These are phyloP conservation scores for Vireo griseus DNA, from an alignment of 2,797 vertebrate species.

Conservation along the genomic window DNA sequence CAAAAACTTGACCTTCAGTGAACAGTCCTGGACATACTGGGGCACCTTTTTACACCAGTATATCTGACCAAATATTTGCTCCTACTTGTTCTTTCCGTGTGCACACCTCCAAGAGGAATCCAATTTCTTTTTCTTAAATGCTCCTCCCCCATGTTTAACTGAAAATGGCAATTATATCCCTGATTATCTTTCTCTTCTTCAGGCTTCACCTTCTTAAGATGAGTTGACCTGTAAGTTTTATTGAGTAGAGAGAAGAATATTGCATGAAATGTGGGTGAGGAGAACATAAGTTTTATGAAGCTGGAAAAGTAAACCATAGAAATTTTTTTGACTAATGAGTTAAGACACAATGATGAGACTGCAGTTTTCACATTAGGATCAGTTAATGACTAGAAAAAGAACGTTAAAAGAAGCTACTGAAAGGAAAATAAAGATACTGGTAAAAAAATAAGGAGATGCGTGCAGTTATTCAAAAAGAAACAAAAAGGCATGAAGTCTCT, in stretches of 20 bases:
- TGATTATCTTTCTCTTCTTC: background rate
- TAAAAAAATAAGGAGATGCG: background rate
- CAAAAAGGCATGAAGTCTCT: background rate
- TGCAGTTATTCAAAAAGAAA: background rate
- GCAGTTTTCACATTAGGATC: background rate
- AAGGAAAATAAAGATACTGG: background rate
- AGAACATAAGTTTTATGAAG: background rate
- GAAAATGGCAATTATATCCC: background rate
- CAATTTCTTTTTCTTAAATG: background rate
- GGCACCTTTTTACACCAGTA: accelerated
- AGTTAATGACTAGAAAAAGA: background rate
- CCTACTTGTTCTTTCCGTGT: background rate
- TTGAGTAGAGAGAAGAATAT: background rate
- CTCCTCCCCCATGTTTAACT: background rate
- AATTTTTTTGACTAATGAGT: background rate
- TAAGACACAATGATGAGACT: background rate
- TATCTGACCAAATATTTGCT: background rate
- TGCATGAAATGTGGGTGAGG: background rate
- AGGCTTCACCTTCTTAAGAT: background rate
- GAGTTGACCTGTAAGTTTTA: accelerated
- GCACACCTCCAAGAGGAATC: background rate
- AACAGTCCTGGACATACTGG: background rate
- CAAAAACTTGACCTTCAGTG: background rate
- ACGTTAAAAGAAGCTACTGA: background rate
- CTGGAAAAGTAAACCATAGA: background rate